Conservation (phyloP, 2,888 invertebrate species). For the Leptinotarsa haldemani region DNA sequence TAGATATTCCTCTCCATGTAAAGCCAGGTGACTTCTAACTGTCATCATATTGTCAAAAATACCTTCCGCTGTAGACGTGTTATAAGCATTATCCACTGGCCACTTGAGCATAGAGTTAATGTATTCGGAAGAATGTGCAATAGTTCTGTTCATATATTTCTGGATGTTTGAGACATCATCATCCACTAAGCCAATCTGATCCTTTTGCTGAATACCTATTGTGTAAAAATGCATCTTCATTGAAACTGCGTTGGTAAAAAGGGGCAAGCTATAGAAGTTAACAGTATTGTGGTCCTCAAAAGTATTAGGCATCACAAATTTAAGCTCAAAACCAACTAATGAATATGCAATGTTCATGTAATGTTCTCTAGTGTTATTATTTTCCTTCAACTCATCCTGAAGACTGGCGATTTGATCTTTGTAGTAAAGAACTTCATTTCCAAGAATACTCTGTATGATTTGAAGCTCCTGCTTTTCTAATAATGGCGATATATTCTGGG, state of each 20-base stretch:
- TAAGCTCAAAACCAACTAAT: constrained; percentile 29
- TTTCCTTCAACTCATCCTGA: constrained; percentile 18
- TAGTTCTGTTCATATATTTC: constrained; percentile 10
- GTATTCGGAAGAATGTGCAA: constrained; percentile 26
- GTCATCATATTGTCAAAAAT: constrained; percentile 28
- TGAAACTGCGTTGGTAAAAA: constrained; percentile 14
- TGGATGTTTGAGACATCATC: constrained; percentile 20
- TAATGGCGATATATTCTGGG: constrained; percentile 9
- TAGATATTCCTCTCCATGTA: constrained; percentile 20
- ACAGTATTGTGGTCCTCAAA: constrained; percentile 16
- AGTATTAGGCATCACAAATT: constrained; percentile 18
- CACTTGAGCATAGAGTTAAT: constrained; percentile 25
- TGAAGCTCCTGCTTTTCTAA: constrained; percentile 20
- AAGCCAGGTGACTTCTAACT: constrained; percentile 16
- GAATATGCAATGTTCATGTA: constrained; percentile 31
- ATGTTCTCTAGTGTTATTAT: constrained; percentile 3
- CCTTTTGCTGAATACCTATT: constrained; percentile 14
- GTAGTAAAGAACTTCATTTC: constrained; percentile 18
- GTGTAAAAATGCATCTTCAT: constrained; percentile 31
- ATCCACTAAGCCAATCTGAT: constrained; percentile 21
- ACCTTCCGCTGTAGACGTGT: constrained; percentile 17
- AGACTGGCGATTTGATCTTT: constrained; percentile 23
- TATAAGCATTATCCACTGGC: constrained; percentile 26
- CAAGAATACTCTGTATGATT: constrained; percentile 17
- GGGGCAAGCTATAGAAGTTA: constrained; percentile 21